Percentiles rank a stretch among this genome's conserved stretches.
These are phyloP conservation scores for Proteles cristata DNA, from an alignment of 2,113 vertebrate species.

Conservation along the genomic window DNA sequence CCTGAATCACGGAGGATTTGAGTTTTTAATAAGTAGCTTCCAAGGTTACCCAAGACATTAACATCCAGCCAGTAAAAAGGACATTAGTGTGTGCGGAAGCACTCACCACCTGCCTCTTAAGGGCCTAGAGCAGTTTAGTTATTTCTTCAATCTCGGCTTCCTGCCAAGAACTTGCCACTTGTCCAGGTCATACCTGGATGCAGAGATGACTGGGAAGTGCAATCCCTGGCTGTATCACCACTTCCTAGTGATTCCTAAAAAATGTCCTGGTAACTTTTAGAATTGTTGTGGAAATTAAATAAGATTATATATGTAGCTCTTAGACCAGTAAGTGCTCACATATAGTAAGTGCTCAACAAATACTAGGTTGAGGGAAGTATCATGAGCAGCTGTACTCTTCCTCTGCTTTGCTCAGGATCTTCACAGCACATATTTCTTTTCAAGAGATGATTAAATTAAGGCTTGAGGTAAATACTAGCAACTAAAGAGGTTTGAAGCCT, in stretches of 20 bases:
- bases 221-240: background rate
- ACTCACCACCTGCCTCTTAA: background rate
- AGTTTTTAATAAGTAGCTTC: background rate
- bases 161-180: background rate
- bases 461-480: background rate
- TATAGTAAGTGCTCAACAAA: background rate
- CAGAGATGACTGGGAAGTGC: background rate
- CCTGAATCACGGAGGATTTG: background rate
- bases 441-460: background rate
- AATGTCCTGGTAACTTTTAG: too few relatives aligned
- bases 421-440: background rate
- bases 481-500: background rate
- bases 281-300: background rate
- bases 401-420: background rate
- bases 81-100: background rate
- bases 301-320: background rate
- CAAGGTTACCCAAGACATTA: accelerated
- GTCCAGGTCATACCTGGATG: background rate
- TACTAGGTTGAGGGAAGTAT: accelerated
- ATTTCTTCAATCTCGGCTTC: background rate
- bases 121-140: too few relatives aligned
- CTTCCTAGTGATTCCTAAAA: background rate
- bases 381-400: background rate
- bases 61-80: accelerated
- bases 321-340: background rate